Conservation (phyloP, 2,888 invertebrate species). For the Drosophila cognata region DNA sequence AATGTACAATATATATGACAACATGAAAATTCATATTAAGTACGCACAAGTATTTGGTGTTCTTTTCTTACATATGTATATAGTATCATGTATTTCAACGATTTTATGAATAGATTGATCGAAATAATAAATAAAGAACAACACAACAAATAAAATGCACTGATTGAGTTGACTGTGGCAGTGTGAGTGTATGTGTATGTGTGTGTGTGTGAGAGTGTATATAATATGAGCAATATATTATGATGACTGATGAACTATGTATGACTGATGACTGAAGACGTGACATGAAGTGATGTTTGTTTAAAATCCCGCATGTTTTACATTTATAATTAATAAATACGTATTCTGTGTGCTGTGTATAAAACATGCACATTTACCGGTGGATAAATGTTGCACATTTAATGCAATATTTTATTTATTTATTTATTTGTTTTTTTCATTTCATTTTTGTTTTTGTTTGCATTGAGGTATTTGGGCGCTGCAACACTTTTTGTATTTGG, state of each 20-base stretch:
- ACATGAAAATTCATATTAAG: conserved; percentile 27
- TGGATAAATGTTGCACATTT: conserved; percentile 47
- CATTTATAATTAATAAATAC: conserved; percentile 28
- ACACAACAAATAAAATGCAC: conserved; percentile 22
- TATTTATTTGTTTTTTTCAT: conserved; percentile 9
- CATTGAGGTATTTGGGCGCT: conserved; percentile 73
- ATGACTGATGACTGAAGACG: conserved; percentile 42
- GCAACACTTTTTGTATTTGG: conserved; percentile 40
- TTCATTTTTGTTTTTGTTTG: conserved; percentile 26
- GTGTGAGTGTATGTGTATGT: conserved; percentile 7
- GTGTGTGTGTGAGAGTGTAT: conserved; percentile 15
- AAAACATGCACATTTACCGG: conserved; percentile 43
- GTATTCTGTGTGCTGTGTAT: conserved; percentile 32
- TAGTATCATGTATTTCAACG: conserved; percentile 18
- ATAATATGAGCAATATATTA: conserved; percentile 20
- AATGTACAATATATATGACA: conserved; percentile 20
- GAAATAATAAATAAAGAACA: conserved; percentile 16
- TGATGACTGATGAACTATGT: conserved; percentile 21
- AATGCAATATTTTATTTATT: conserved; percentile 10
- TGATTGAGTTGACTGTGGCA: conserved; percentile 39
- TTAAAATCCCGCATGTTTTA: conserved; percentile 11
- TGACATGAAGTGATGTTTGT: conserved; percentile 50
- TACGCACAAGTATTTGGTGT: conserved; percentile 26
- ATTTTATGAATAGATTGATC: conserved; percentile 19
- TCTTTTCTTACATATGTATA: conserved; percentile 23